phyloP scores from a whole-genome alignment of 2,113 vertebrate genomes.

The Sinocyclocheilus anophthalmus region DNA sequence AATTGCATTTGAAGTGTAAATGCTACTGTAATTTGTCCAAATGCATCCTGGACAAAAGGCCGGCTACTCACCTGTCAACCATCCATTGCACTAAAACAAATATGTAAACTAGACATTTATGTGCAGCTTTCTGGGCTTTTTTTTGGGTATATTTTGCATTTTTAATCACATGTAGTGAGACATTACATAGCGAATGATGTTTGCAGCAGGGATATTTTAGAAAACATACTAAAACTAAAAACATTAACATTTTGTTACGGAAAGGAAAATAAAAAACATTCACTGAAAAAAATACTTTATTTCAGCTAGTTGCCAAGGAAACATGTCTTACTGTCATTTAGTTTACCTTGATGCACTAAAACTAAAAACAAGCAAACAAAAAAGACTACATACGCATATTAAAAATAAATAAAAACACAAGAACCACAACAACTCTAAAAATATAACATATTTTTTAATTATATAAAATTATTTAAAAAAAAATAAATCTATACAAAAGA shows the following conservation, averaged over 20 bases:
- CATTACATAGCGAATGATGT: not conserved
- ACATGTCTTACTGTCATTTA: too few species aligned
- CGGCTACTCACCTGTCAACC: not conserved
- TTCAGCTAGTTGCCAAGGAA: too few species aligned
- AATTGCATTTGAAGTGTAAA: not conserved
- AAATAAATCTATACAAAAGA: too few species aligned
- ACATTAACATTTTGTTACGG: not conserved
- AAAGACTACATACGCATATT: too few species aligned
- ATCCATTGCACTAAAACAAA: not conserved
- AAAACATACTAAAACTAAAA: not conserved
- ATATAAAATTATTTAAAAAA: too few species aligned
- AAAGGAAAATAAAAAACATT: too few species aligned
- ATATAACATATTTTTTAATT: too few species aligned
- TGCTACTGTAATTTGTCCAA: not conserved
- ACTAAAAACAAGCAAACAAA: too few species aligned
- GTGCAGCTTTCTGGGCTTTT: not conserved
- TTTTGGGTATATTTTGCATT: not conserved
- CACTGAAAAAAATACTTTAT: too few species aligned
- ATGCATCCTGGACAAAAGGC: not conserved
- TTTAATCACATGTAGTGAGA: not conserved
- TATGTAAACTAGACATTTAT: not conserved
- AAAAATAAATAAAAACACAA: too few species aligned
- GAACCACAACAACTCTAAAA: too few species aligned
- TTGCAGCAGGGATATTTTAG: not conserved
- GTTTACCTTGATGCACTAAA: too few species aligned